A percentile compares a stretch with the other conserved stretches of the same genome.
Evolutionary conservation across 2,888 invertebrate genomes (phyloP).

Genomic region (Gortyna flavago): DNA sequence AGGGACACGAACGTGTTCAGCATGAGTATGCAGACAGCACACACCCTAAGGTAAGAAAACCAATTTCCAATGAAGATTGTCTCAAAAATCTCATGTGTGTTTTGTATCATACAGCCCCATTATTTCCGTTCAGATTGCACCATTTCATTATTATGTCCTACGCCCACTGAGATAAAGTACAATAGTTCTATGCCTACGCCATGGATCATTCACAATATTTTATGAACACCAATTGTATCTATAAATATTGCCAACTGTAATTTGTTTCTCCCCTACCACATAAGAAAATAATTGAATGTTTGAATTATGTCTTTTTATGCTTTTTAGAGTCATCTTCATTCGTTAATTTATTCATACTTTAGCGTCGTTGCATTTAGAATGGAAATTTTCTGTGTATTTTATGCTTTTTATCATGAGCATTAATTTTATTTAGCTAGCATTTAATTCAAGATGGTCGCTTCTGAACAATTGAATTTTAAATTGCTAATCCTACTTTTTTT

Average conservation of each 20-base stretch:
- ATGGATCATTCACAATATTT: conserved; percentile 51
- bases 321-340: conserved; percentile 32
- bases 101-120: conserved; percentile 20
- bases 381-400: conserved; percentile 46
- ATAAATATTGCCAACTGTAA: conserved; percentile 52
- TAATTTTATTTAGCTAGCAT: conserved; percentile 33
- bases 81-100: conserved; percentile 30
- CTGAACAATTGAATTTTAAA: conserved; percentile 23
- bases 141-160: conserved; percentile 46
- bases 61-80: conserved; percentile 40
- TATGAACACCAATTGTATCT: conserved; percentile 53
- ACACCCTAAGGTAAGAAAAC: conserved; percentile 25
- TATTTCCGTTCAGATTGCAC: conserved; percentile 26
- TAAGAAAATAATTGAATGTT: conserved; percentile 51
- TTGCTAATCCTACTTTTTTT: conserved; percentile 16
- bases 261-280: conserved; percentile 42
- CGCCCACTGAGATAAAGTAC: no score
- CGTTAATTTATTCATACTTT: conserved; percentile 57
- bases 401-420: conserved; percentile 40
- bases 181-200: no score
- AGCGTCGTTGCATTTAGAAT: conserved; percentile 55
- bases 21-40: neutral
- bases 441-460: conserved; percentile 37
- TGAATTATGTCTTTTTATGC: conserved; percentile 26
- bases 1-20: no score